Conservation (phyloP, 2,888 invertebrate species). For the Stenchaetothrips biformis region DNA sequence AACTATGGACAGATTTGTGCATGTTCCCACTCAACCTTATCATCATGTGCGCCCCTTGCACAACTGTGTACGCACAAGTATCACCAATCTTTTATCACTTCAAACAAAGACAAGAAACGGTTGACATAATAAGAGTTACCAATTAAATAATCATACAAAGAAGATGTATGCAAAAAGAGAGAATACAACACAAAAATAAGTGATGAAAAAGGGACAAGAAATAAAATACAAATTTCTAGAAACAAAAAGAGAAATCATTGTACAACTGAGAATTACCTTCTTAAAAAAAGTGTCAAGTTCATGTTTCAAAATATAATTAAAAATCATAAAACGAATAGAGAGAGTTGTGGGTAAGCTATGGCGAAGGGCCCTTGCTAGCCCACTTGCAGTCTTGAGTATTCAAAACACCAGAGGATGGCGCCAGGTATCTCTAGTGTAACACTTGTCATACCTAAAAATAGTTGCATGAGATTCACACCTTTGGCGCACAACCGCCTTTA, state of each 20-base stretch:
- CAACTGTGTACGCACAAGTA: slow-evolving; percentile 12
- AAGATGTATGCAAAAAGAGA: not conserved
- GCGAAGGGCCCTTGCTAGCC: slow-evolving; percentile 22
- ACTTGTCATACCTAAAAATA: slow-evolving; percentile 25
- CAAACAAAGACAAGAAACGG: slow-evolving; percentile 9
- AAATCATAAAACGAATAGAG: slow-evolving; percentile 19
- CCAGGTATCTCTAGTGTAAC: slow-evolving; percentile 24
- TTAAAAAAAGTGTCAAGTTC: slow-evolving; percentile 12
- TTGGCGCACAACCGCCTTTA: slow-evolving; percentile 20
- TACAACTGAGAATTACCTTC: slow-evolving; percentile 2
- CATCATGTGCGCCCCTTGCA: slow-evolving; percentile 3
- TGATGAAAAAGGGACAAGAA: slow-evolving; percentile 13
- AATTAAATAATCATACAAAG: slow-evolving; percentile 24
- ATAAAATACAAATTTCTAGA: slow-evolving; percentile 23
- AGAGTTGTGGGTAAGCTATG: slow-evolving; percentile 23
- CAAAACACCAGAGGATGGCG: slow-evolving; percentile 24
- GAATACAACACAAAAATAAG: slow-evolving; percentile 12
- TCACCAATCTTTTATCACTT: slow-evolving; percentile 22
- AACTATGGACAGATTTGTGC: slow-evolving; percentile 23
- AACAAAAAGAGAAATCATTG: not conserved
- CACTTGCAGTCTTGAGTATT: slow-evolving; percentile 24
- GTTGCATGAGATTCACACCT: slow-evolving; percentile 24
- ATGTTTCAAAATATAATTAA: slow-evolving; percentile 14
- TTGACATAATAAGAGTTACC: slow-evolving; percentile 24
- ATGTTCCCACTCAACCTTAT: slow-evolving; percentile 24